Conservation (phyloP, 2,797 vertebrate genomes). For the Hydrocynus forskahlii region DNA sequence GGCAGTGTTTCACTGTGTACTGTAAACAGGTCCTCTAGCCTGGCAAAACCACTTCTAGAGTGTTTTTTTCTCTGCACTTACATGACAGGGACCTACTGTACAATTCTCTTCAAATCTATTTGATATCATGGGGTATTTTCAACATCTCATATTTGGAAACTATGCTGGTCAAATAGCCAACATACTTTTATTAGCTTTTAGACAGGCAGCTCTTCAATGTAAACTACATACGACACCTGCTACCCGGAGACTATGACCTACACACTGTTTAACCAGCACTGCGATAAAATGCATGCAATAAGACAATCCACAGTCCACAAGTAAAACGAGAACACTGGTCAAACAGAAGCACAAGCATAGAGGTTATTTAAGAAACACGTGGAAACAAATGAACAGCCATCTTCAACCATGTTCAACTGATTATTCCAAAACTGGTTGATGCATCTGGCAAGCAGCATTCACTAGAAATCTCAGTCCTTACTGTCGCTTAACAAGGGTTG, state of each 20-base stretch:
- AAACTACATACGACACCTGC: conserved; percentile 1
- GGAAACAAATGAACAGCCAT: not conserved
- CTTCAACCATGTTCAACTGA: not conserved
- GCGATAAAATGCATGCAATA: not conserved
- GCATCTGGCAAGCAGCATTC: no score
- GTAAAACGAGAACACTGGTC: not conserved
- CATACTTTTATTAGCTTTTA: not conserved
- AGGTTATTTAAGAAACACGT: no score
- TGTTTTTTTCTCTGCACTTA: not conserved
- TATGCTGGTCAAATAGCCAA: not conserved
- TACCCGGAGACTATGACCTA: conserved; percentile 35
- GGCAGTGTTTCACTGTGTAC: not conserved
- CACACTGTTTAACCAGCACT: conserved; percentile 6
- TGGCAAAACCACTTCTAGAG: not conserved
- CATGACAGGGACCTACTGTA: not conserved
- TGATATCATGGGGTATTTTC: not conserved
- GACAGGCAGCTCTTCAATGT: not conserved
- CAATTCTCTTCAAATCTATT: not conserved
- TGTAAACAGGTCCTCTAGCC: conserved; percentile 31
- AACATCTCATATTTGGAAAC: not conserved
- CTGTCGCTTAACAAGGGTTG: no score
- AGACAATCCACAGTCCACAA: conserved; percentile 7
- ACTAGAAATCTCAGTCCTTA: no score
- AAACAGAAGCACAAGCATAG: no score
- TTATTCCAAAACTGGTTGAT: no score